Percentiles rank a stretch among this genome's conserved stretches.
phyloP scores from a whole-genome alignment of 2,888 invertebrate species.

The Axea sp. region DNA sequence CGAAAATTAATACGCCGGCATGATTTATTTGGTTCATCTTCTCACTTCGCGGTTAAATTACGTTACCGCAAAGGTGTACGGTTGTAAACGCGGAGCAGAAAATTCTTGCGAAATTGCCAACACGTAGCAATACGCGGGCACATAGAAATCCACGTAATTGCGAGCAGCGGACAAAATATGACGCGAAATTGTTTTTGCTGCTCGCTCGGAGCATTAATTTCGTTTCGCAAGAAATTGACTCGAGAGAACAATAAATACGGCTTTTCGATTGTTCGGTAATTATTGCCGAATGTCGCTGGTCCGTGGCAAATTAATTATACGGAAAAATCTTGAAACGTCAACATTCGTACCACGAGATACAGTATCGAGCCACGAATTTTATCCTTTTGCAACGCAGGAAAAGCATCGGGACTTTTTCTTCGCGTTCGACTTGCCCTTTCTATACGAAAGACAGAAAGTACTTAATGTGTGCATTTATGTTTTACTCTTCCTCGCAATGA shows the following conservation, averaged over 20 bases:
- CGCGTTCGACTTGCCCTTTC: slow-evolving; percentile 22
- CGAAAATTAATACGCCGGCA: slow-evolving; percentile 1
- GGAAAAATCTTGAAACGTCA: too few relatives aligned
- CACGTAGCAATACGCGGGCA: not conserved
- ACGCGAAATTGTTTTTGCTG: slow-evolving; percentile 18
- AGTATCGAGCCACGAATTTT: too few relatives aligned
- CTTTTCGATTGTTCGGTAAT: too few relatives aligned
- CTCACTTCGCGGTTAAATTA: slow-evolving; percentile 3
- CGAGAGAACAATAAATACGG: too few relatives aligned
- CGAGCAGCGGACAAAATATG: slow-evolving; percentile 4
- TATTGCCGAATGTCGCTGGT: too few relatives aligned
- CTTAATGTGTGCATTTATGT: slow-evolving; percentile 19
- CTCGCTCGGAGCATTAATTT: slow-evolving; percentile 5
- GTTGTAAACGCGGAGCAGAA: not conserved
- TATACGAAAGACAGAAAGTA: slow-evolving; percentile 24
- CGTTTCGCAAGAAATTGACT: slow-evolving; percentile 4
- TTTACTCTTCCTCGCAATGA: slow-evolving; percentile 24
- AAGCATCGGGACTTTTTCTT: too few relatives aligned
- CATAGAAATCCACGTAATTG: slow-evolving; percentile 18
- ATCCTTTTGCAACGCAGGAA: too few relatives aligned
- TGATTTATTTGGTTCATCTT: slow-evolving; percentile 13
- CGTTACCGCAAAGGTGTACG: slow-evolving; percentile 15
- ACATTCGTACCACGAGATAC: too few relatives aligned
- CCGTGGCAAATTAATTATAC: too few relatives aligned
- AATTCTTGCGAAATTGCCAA: slow-evolving; percentile 7